Conservation (phyloP, 2,888 invertebrate species). For the Plebejus melissa region DNA sequence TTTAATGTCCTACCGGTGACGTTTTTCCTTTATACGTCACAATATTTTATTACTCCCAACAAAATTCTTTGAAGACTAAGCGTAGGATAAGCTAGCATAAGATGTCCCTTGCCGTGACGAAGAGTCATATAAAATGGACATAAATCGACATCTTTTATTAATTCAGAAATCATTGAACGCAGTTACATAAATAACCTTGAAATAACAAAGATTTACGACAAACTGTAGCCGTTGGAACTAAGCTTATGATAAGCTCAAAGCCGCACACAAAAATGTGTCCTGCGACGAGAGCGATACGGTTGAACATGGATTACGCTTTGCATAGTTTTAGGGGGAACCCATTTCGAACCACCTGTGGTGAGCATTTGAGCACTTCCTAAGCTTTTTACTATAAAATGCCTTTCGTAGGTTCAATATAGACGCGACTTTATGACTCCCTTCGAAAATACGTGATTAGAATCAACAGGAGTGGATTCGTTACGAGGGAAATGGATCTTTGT, state of each 20-base stretch:
- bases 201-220: constrained; percentile 31
- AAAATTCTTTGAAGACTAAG: neutral
- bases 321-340: constrained; percentile 25
- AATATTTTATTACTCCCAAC: constrained; percentile 5
- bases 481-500: constrained; percentile 17
- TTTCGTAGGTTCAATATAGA: constrained; percentile 31
- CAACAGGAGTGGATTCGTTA: constrained; percentile 23
- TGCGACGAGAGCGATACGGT: neutral
- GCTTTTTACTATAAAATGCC: constrained; percentile 35
- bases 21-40: neutral
- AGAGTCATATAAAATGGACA: neutral
- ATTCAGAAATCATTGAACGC: constrained; percentile 14
- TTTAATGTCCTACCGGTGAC: neutral
- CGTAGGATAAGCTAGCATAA: neutral
- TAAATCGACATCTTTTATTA: constrained; percentile 15
- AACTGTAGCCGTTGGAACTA: constrained; percentile 28
- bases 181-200: constrained; percentile 21
- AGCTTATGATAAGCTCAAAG: constrained; percentile 21
- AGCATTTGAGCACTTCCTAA: constrained; percentile 34
- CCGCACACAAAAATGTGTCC: neutral
- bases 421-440: constrained; percentile 33
- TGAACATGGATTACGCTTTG: neutral
- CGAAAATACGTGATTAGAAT: constrained; percentile 29
- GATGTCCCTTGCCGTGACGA: neutral
- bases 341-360: constrained; percentile 30